These are phyloP conservation scores for Corythornis vintsioides DNA, from an alignment of 2,113 vertebrate species.

Conservation along the genomic window DNA sequence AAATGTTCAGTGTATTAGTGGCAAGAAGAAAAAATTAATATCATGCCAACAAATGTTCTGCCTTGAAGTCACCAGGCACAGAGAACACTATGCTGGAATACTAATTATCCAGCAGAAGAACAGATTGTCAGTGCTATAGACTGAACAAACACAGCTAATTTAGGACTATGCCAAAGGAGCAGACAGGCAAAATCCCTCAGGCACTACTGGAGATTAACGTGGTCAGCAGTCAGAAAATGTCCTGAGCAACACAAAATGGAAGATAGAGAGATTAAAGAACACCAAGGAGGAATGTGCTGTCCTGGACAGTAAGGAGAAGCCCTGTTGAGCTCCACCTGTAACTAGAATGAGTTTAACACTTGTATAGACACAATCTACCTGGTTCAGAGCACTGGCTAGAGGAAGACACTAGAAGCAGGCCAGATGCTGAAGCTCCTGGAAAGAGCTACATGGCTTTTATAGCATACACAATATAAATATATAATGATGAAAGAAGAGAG, in stretches of 20 bases:
- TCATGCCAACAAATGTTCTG: slow-evolving; percentile 18
- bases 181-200: slow-evolving; percentile 13
- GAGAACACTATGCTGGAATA: slow-evolving; percentile 30
- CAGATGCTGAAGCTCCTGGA: slow-evolving; percentile 24
- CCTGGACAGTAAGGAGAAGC: not conserved
- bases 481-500: not conserved
- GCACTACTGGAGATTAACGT: not conserved
- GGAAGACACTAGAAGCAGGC: not conserved
- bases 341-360: slow-evolving; percentile 41
- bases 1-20: slow-evolving; percentile 8
- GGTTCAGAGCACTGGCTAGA: not conserved
- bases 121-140: not conserved
- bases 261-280: slow-evolving; percentile 21
- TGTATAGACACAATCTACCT: not conserved
- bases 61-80: slow-evolving; percentile 23
- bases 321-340: not conserved
- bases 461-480: not conserved
- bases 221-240: slow-evolving; percentile 40
- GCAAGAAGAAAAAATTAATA: slow-evolving; percentile 30
- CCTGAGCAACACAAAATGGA: slow-evolving; percentile 6
- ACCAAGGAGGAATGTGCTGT: not conserved
- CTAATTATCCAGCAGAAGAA: slow-evolving; percentile 34
- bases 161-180: slow-evolving; percentile 25
- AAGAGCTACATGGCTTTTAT: not conserved
- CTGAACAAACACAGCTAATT: slow-evolving; percentile 27